These are phyloP conservation scores for Pteronura brasiliensis DNA, from an alignment of 2,113 vertebrate species.

Conservation along the genomic window DNA sequence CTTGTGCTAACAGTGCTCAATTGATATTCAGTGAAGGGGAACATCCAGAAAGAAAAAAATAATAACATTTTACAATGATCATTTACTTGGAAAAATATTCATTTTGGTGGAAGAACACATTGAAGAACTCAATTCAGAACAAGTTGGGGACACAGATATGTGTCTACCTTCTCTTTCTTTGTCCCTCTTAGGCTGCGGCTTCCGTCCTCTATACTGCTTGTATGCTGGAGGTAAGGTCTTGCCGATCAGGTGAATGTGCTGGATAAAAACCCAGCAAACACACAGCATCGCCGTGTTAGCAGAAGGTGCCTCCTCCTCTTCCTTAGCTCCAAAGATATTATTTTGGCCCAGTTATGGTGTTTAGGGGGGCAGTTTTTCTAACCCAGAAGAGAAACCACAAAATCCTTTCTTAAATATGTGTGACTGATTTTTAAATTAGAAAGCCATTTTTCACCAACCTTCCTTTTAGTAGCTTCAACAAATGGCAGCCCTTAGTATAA, in stretches of 20 bases:
- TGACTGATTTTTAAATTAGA: not conserved
- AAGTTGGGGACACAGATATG: not conserved
- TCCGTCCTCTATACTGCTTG: rapidly evolving
- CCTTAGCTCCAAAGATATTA: not conserved
- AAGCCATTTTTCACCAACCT: not conserved
- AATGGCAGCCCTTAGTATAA: not conserved
- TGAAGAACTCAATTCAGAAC: constrained; percentile 7
- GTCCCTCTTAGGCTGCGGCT: not conserved
- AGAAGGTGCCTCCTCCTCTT: not conserved
- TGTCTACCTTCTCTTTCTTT: not conserved
- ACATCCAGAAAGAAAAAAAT: constrained; percentile 43
- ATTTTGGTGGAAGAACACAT: constrained; percentile 37
- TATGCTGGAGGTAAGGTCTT: not conserved
- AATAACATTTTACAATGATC: constrained; percentile 52
- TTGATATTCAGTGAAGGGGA: constrained; percentile 57
- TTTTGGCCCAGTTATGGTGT: not conserved
- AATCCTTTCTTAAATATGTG: not conserved
- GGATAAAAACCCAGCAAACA: not conserved
- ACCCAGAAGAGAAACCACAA: not conserved
- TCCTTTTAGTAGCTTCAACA: not conserved
- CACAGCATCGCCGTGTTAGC: not conserved
- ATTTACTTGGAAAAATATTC: constrained; percentile 68
- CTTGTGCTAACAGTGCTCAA: constrained; percentile 50
- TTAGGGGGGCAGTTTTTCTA: not conserved
- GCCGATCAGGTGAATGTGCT: not conserved